These are phyloP conservation scores for Stomatorhinus walkeri DNA, from an alignment of 2,797 vertebrate genomes.

Conservation along the genomic window DNA sequence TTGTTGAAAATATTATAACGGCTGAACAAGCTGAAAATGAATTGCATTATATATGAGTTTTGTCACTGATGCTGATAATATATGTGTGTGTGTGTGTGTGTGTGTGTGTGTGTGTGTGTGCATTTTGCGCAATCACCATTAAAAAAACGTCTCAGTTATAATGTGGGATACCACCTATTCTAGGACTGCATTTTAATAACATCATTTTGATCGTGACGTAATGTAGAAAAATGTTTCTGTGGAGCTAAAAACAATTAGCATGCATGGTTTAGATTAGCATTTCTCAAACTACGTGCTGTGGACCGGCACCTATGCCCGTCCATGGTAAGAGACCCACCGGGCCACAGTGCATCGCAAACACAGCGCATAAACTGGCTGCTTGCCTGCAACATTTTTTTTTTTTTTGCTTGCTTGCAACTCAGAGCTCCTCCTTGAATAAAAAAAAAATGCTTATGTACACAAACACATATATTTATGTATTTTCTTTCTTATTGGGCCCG, in stretches of 20 bases:
- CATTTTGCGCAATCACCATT: not conserved
- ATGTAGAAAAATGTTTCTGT: not conserved
- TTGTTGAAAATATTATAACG: not conserved
- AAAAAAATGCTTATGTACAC: not conserved
- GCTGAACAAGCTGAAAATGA: not conserved
- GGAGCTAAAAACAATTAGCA: not conserved
- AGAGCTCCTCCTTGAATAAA: not conserved
- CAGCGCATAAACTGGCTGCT: not conserved
- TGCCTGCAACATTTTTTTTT: not conserved
- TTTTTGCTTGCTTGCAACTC: not conserved
- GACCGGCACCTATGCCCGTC: not conserved
- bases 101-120: not conserved
- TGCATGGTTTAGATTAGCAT: not conserved
- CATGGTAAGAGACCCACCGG: not conserved
- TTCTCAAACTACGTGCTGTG: not conserved
- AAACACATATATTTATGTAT: not conserved
- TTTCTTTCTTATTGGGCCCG: not conserved
- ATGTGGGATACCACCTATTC: not conserved
- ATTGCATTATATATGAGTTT: not conserved
- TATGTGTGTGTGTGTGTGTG: not conserved
- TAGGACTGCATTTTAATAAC: not conserved
- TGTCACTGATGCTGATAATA: not conserved
- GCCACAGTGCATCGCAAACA: not conserved
- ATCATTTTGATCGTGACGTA: not conserved
- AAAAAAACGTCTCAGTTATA: not conserved